These are phyloP conservation scores for Platyrinchus mystaceus DNA, from an alignment of 2,797 vertebrate genomes.

Conservation along the genomic window DNA sequence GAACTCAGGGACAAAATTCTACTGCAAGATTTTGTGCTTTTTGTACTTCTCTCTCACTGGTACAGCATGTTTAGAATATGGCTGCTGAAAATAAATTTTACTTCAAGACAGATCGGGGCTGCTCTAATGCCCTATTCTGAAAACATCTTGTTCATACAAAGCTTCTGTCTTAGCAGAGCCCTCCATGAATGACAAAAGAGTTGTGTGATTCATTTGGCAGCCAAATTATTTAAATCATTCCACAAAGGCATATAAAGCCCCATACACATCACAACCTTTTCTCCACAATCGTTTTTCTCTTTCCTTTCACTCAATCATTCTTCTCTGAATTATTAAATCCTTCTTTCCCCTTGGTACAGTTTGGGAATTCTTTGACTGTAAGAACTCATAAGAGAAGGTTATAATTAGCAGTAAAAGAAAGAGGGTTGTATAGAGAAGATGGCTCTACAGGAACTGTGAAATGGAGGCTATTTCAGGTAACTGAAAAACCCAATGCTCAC, in stretches of 20 bases:
- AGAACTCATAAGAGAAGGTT: slow-evolving; percentile 40
- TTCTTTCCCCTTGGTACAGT: slow-evolving; percentile 22
- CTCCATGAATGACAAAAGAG: slow-evolving; percentile 23
- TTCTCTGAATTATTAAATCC: slow-evolving; percentile 49
- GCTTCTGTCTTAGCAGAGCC: slow-evolving; percentile 28
- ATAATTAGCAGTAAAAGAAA: slow-evolving; percentile 57
- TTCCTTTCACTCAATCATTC: slow-evolving; percentile 24
- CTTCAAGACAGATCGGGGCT: slow-evolving; percentile 14
- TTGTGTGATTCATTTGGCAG: slow-evolving; percentile 68
- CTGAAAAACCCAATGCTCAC: slow-evolving; percentile 34
- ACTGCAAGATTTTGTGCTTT: not conserved
- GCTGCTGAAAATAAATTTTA: slow-evolving; percentile 49
- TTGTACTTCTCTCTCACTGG: slow-evolving; percentile 15
- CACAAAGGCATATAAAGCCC: slow-evolving; percentile 53
- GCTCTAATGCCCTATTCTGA: slow-evolving; percentile 1
- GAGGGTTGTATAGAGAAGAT: slow-evolving; percentile 25
- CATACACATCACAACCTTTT: slow-evolving; percentile 42
- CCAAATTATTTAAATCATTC: slow-evolving; percentile 68
- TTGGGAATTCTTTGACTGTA: slow-evolving; percentile 45
- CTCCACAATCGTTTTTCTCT: not conserved
- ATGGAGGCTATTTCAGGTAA: slow-evolving; percentile 54
- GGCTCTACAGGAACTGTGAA: slow-evolving; percentile 33
- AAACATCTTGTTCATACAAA: slow-evolving; percentile 24
- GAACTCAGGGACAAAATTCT: not conserved
- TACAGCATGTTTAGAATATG: slow-evolving; percentile 5